These are phyloP conservation scores for Globicephala melas DNA, from an alignment of 2,113 vertebrate species.

Conservation along the genomic window DNA sequence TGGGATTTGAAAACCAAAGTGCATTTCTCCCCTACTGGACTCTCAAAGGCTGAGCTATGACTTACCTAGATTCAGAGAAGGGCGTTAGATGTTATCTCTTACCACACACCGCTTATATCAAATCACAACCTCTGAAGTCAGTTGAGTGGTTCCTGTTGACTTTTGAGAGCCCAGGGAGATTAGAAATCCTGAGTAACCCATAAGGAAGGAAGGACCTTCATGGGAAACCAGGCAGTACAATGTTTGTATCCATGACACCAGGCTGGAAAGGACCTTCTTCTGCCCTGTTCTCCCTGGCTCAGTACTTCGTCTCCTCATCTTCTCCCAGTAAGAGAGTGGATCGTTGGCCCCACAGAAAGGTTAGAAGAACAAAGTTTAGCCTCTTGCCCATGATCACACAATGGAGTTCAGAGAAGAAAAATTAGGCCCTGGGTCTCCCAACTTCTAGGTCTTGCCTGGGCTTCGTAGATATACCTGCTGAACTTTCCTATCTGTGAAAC, in stretches of 20 bases:
- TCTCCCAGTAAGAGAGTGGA: not conserved
- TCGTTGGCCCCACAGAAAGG: not conserved
- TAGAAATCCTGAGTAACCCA: not conserved
- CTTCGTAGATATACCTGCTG: not conserved
- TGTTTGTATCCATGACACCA: not conserved
- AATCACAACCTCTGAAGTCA: not conserved
- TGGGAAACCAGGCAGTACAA: rapidly evolving
- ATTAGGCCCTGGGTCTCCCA: not conserved
- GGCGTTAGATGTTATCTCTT: not conserved
- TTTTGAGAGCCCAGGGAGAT: not conserved
- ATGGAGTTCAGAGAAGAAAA: not conserved
- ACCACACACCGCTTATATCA: not conserved
- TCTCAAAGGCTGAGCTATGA: not conserved
- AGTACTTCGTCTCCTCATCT: not conserved
- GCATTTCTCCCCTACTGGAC: not conserved
- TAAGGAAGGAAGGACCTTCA: not conserved
- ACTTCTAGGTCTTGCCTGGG: not conserved
- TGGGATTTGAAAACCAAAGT: not conserved
- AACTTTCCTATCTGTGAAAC: not conserved
- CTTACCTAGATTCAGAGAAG: not conserved
- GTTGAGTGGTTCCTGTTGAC: not conserved
- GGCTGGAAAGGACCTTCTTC: not conserved
- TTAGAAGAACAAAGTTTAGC: not conserved
- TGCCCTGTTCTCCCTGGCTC: not conserved
- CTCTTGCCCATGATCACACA: not conserved